phyloP scores from a whole-genome alignment of 2,888 invertebrate genomes.

The Pachydiplax longipennis region DNA sequence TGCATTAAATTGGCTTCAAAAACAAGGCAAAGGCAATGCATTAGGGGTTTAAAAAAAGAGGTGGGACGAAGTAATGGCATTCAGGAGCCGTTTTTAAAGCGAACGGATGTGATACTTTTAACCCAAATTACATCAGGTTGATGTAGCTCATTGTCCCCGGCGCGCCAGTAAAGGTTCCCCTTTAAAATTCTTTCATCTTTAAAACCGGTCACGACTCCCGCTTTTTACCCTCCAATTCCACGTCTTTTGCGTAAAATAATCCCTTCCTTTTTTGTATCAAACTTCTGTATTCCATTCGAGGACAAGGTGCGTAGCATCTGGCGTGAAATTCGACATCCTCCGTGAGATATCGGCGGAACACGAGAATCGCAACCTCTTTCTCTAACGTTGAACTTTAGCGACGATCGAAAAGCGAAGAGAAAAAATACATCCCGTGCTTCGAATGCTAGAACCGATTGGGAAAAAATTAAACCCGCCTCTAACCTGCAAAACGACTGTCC shows the following conservation, averaged over 20 bases:
- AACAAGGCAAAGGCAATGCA: too few species aligned
- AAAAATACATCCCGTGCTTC: background rate
- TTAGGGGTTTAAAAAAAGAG: too few species aligned
- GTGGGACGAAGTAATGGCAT: too few species aligned
- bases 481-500: too few species aligned
- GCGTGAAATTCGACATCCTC: background rate
- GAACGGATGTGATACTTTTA: too few species aligned
- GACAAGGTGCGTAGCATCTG: background rate
- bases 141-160: background rate
- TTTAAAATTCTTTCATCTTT: background rate
- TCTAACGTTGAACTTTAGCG: background rate
- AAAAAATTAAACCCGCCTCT: too few species aligned
- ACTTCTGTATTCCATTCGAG: background rate
- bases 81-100: too few species aligned
- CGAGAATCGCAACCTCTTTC: background rate
- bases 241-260: background rate
- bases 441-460: too few species aligned
- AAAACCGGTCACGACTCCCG: background rate
- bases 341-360: background rate
- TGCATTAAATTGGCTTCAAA: too few species aligned
- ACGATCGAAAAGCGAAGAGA: background rate
- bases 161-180: background rate
- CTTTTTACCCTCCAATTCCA: background rate
- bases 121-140: background rate
- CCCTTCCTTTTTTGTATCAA: background rate